These are phyloP conservation scores for Odontamblyopus lacepedii DNA, from an alignment of 2,797 vertebrate species.

Conservation along the genomic window DNA sequence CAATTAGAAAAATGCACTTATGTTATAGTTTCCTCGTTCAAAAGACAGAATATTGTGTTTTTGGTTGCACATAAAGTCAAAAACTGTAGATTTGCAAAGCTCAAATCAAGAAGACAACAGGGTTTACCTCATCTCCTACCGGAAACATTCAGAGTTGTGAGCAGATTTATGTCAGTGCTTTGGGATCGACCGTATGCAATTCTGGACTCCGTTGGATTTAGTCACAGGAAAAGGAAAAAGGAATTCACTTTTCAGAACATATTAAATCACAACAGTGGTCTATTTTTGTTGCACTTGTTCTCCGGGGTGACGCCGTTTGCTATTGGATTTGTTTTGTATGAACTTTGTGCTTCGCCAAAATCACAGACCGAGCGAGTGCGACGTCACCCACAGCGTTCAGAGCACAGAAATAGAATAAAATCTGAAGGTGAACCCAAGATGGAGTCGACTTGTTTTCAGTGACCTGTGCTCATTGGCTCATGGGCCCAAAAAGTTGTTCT, in stretches of 20 bases:
- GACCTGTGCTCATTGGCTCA: too few relatives aligned
- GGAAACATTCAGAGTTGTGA: slow-evolving; percentile 26
- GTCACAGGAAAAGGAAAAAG: slow-evolving; percentile 18
- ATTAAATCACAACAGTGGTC: neutral
- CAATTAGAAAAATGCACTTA: too few relatives aligned
- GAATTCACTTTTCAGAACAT: slow-evolving; percentile 20
- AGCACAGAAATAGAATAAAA: too few relatives aligned
- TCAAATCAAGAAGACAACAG: neutral
- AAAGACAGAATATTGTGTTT: too few relatives aligned
- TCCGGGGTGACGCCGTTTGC: neutral
- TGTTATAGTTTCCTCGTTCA: too few relatives aligned
- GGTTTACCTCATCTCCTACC: slow-evolving; percentile 22
- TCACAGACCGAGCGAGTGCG: neutral
- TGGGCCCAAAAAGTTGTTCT: too few relatives aligned
- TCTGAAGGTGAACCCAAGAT: too few relatives aligned
- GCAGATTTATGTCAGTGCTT: slow-evolving; percentile 16
- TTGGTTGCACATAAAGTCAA: neutral
- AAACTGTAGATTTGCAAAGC: slow-evolving; percentile 24
- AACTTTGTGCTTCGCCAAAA: neutral
- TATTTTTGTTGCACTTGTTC: neutral
- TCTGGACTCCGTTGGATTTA: slow-evolving; percentile 11
- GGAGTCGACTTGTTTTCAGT: too few relatives aligned
- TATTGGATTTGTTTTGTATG: neutral
- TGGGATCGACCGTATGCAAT: slow-evolving; percentile 20
- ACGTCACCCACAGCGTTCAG: too few relatives aligned